These are phyloP conservation scores for Myzus persicae DNA, from an alignment of 1,140 invertebrate genomes.

Conservation along the genomic window DNA sequence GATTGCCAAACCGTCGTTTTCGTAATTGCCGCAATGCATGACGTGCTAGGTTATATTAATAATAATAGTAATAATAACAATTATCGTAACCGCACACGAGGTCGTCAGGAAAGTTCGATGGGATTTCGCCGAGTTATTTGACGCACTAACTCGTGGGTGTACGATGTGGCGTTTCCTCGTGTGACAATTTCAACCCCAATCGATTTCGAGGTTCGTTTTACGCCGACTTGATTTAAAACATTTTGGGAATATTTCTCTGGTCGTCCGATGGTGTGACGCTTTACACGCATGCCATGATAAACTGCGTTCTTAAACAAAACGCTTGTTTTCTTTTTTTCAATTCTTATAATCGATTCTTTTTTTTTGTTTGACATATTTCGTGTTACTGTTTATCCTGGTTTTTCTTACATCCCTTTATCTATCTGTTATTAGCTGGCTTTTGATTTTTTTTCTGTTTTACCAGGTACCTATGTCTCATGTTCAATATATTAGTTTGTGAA, in stretches of 20 bases:
- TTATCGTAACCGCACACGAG: background rate
- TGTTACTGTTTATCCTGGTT: background rate
- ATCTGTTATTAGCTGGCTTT: background rate
- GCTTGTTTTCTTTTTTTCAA: background rate
- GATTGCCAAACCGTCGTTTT: background rate
- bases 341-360: background rate
- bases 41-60: background rate
- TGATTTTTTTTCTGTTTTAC: background rate
- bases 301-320: background rate
- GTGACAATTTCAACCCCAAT: background rate
- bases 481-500: too few species aligned
- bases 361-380: background rate
- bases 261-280: background rate
- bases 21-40: background rate
- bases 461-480: too few species aligned
- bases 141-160: too few species aligned
- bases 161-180: too few species aligned
- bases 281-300: background rate
- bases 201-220: background rate
- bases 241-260: background rate
- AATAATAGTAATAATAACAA: background rate
- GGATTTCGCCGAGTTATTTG: background rate
- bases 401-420: background rate
- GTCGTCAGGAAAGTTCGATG: background rate
- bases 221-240: background rate